Evolutionary conservation across 1,140 invertebrate genomes (phyloP).

Genomic region (Phymorhynchus buccinoides): DNA sequence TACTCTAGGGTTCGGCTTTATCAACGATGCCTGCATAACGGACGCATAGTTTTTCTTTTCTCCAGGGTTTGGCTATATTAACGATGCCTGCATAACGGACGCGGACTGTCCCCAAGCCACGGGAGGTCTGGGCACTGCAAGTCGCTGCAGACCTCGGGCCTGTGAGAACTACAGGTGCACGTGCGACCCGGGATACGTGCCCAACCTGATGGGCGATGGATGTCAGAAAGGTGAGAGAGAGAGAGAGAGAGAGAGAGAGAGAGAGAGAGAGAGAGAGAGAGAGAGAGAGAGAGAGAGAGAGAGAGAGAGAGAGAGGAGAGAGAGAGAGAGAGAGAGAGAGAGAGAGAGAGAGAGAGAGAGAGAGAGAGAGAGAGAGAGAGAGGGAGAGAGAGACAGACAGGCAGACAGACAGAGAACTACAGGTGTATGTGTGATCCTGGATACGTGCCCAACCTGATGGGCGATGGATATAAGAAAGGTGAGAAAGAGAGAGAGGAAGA

Average conservation of each 20-base stretch:
- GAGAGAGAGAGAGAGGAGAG: too few species aligned
- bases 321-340: too few species aligned
- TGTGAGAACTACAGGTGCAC: slow-evolving; percentile 40
- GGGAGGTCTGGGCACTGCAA: not conserved
- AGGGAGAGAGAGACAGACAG: too few species aligned
- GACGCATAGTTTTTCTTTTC: not conserved
- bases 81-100: slow-evolving; percentile 31
- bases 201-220: not conserved
- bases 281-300: too few species aligned
- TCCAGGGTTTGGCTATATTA: not conserved
- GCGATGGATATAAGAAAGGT: slow-evolving; percentile 27
- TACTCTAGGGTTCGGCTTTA: not conserved
- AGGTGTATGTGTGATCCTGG: slow-evolving; percentile 33
- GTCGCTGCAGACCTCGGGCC: slow-evolving; percentile 35
- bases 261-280: too few species aligned
- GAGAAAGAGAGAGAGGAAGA: too few species aligned
- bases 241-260: too few species aligned
- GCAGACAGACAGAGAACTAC: too few species aligned
- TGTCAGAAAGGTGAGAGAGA: slow-evolving; percentile 37
- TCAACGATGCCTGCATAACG: too few species aligned
- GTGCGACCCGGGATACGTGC: slow-evolving; percentile 32
- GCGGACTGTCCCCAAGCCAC: slow-evolving; percentile 22
- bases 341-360: too few species aligned
- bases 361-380: too few species aligned
- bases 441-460: slow-evolving; percentile 22